Evolutionary conservation across 2,797 vertebrate species (phyloP).

Genomic region (Hemibagrus guttatus): DNA sequence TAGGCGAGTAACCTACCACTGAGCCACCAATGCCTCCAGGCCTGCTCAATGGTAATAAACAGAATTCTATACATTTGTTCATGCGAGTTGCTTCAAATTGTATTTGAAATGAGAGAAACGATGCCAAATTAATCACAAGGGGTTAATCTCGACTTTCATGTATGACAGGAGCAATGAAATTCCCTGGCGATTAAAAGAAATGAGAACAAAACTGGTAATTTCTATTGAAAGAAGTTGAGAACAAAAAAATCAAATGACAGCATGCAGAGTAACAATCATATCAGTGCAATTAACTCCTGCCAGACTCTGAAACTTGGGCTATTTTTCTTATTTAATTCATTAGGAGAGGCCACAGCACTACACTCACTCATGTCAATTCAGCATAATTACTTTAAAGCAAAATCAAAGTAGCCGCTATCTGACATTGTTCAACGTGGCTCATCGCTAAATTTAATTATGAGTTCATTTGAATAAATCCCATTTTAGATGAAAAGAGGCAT

Average conservation of each 20-base stretch:
- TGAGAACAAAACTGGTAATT: slow-evolving; percentile 47
- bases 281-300: slow-evolving; percentile 81
- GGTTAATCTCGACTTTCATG: slow-evolving; percentile 44
- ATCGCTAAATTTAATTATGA: slow-evolving; percentile 81
- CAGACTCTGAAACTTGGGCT: slow-evolving; percentile 76
- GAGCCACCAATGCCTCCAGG: too few species aligned
- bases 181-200: slow-evolving; percentile 47
- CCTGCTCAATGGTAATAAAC: slow-evolving; percentile 26
- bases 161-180: slow-evolving; percentile 46
- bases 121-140: slow-evolving; percentile 31
- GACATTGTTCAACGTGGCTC: slow-evolving; percentile 76
- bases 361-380: slow-evolving; percentile 81
- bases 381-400: slow-evolving; percentile 84
- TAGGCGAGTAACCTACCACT: too few species aligned
- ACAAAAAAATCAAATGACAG: slow-evolving; percentile 73
- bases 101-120: slow-evolving; percentile 36
- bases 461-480: slow-evolving; percentile 81
- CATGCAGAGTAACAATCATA: slow-evolving; percentile 70
- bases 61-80: slow-evolving; percentile 38
- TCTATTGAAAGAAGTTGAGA: slow-evolving; percentile 56
- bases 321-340: slow-evolving; percentile 85
- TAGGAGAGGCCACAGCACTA: slow-evolving; percentile 76
- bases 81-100: slow-evolving; percentile 28
- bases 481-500: slow-evolving; percentile 67
- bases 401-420: slow-evolving; percentile 78